Evolutionary conservation across 2,113 vertebrate species (phyloP).

Genomic region (Sinocyclocheilus anshuiensis): DNA sequence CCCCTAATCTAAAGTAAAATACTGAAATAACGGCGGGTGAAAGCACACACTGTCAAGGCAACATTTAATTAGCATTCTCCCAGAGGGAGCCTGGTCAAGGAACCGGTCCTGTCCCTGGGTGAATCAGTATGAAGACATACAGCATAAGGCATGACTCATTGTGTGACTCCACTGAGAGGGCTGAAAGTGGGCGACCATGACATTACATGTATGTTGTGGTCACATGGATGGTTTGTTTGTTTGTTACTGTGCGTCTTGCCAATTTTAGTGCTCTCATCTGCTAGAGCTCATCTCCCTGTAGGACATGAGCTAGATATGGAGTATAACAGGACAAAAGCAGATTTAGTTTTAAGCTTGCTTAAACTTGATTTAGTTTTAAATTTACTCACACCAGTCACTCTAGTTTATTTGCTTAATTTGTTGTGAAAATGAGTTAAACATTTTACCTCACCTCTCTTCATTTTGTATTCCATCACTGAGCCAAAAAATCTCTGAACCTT

Average conservation of each 20-base stretch:
- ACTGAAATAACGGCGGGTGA: too few relatives aligned
- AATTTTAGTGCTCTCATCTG: not conserved
- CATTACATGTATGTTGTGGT: not conserved
- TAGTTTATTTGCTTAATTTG: not conserved
- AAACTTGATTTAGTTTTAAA: not conserved
- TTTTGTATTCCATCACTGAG: not conserved
- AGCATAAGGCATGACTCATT: slow-evolving; percentile 30
- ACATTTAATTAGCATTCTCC: not conserved
- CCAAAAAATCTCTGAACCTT: not conserved
- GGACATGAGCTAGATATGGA: not conserved
- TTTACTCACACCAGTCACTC: not conserved
- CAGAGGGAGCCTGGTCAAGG: not conserved
- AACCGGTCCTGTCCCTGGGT: not conserved
- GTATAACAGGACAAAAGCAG: not conserved
- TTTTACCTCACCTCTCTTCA: not conserved
- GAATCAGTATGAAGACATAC: not conserved
- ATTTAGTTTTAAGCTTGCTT: not conserved
- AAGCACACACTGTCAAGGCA: not conserved
- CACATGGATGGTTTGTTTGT: slow-evolving; percentile 25
- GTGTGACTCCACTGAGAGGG: slow-evolving; percentile 13
- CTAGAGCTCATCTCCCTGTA: slow-evolving; percentile 5
- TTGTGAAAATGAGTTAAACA: not conserved
- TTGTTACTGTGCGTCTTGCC: not conserved
- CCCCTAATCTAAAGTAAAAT: too few relatives aligned
- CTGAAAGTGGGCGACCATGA: slow-evolving; percentile 32